Conservation (phyloP, 2,113 vertebrate genomes). For the Anthoscopus minutus region DNA sequence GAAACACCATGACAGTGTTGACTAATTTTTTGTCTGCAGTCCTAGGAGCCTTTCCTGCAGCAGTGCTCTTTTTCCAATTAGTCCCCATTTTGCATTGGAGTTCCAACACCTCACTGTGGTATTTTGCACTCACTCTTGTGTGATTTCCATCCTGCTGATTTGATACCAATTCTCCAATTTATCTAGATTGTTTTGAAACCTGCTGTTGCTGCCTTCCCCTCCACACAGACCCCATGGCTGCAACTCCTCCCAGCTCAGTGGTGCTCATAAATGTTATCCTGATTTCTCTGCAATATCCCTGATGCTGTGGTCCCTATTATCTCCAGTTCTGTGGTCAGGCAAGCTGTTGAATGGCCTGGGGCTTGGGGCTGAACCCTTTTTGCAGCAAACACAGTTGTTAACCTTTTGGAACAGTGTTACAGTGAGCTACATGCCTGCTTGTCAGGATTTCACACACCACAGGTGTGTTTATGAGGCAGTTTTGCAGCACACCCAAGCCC, state of each 20-base stretch:
- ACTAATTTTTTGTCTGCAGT: not conserved
- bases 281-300: not conserved
- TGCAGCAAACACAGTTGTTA: not conserved
- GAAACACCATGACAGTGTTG: conserved; percentile 9
- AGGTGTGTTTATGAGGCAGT: not conserved
- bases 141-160: conserved; percentile 43
- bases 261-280: not conserved
- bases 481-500: not conserved
- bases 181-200: conserved; percentile 23
- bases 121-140: not conserved
- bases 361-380: not conserved
- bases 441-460: not conserved
- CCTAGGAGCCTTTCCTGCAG: not conserved
- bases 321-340: not conserved
- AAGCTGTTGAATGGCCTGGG: not conserved
- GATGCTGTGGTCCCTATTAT: not conserved
- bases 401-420: not conserved
- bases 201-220: not conserved
- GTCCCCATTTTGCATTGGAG: not conserved
- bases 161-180: conserved; percentile 26
- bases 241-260: not conserved
- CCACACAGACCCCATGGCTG: not conserved
- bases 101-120: conserved; percentile 23
- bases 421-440: not conserved
- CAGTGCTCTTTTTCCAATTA: conserved; percentile 16